A percentile compares a stretch with the other conserved stretches of the same genome.
These are phyloP conservation scores for Triplophysa bombifrons DNA, from an alignment of 2,797 vertebrate genomes.

Conservation along the genomic window DNA sequence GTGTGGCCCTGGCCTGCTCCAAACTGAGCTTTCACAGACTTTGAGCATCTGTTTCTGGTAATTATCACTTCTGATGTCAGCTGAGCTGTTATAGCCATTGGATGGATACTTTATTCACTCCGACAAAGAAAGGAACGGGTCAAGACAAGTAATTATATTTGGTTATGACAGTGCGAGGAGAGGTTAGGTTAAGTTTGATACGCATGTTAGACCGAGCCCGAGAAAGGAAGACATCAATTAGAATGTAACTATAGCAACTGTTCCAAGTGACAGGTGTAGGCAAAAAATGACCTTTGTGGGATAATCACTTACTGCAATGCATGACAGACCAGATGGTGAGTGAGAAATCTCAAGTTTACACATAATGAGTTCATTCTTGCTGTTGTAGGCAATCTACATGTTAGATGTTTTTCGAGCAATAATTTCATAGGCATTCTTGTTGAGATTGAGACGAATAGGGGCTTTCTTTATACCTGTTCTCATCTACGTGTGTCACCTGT, in stretches of 20 bases:
- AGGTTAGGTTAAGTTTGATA: constrained; percentile 6
- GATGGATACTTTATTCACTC: constrained; percentile 9
- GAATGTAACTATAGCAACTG: constrained; percentile 33
- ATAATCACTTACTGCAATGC: not conserved
- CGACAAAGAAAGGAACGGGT: not conserved
- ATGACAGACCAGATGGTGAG: constrained; percentile 5
- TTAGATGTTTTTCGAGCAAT: not conserved
- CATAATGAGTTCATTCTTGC: not conserved
- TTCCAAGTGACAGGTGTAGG: constrained; percentile 25
- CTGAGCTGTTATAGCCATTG: not conserved
- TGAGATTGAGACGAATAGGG: not conserved
- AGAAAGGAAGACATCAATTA: constrained; percentile 36
- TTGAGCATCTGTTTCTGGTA: constrained; percentile 12
- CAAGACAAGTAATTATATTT: not conserved
- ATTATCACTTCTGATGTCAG: constrained; percentile 7
- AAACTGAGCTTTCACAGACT: not conserved
- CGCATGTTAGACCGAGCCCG: not conserved
- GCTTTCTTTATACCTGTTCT: not conserved
- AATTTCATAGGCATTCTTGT: not conserved
- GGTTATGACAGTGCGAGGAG: not conserved
- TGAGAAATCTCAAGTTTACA: not conserved
- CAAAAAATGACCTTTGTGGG: constrained; percentile 8
- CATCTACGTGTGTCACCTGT: constrained; percentile 6
- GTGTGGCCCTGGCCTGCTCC: not conserved
- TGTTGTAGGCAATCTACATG: not conserved